phyloP scores from a whole-genome alignment of 2,113 vertebrate species.

The Chionomys nivalis region DNA sequence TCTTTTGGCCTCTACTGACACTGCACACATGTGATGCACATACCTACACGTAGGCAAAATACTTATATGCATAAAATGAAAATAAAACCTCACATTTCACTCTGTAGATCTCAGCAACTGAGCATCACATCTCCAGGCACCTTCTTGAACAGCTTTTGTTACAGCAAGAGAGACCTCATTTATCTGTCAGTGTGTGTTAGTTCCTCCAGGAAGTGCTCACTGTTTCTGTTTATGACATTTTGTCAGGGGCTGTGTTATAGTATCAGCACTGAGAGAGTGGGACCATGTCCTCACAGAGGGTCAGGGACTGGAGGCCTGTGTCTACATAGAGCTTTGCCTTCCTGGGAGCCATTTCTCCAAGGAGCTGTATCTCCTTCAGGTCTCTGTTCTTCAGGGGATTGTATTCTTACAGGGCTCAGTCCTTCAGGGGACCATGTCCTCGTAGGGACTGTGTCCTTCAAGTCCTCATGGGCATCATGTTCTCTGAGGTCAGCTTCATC shows the following conservation, averaged over 20 bases:
- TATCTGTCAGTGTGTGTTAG: neutral
- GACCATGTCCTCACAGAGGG: neutral
- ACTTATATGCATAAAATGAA: neutral
- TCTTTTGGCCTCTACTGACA: neutral
- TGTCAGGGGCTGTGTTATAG: neutral
- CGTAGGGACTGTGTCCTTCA: neutral
- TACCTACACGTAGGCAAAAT: neutral
- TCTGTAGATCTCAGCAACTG: neutral
- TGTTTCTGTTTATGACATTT: neutral
- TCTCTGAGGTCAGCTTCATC: neutral
- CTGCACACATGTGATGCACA: neutral
- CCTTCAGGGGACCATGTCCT: too few species aligned
- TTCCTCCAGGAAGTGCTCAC: neutral
- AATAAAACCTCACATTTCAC: neutral
- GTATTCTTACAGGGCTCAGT: too few species aligned
- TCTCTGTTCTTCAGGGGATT: too few species aligned
- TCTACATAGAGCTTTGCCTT: neutral
- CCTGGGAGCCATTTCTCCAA: too few species aligned
- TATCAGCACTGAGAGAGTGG: neutral
- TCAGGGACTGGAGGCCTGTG: rapidly evolving
- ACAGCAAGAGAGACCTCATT: neutral
- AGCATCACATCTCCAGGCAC: neutral
- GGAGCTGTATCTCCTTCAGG: too few species aligned
- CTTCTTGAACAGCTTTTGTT: too few species aligned
- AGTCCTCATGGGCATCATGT: neutral